phyloP scores from a whole-genome alignment of 2,888 invertebrate genomes.

The Polyommatus iphigenia region DNA sequence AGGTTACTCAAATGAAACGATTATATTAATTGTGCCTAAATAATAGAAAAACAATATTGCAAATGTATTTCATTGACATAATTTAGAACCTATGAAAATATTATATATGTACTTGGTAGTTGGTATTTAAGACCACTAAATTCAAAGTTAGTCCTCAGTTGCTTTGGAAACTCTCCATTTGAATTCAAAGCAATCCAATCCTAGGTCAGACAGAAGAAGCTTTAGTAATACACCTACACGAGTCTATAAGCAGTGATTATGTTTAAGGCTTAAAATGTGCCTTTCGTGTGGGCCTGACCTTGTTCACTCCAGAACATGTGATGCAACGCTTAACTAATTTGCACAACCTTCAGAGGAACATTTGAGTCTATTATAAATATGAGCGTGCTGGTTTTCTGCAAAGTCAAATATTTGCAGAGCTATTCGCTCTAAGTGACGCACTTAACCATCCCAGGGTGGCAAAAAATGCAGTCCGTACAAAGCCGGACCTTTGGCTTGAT shows the following conservation, averaged over 20 bases:
- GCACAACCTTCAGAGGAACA: background rate
- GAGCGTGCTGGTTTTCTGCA: background rate
- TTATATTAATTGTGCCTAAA: too few species aligned
- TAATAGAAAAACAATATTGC: too few species aligned
- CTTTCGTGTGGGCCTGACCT: background rate
- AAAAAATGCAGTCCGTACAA: background rate
- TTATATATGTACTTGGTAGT: too few species aligned
- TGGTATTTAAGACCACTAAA: too few species aligned
- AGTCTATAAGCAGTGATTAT: background rate
- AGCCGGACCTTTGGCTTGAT: too few species aligned
- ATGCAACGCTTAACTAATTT: conserved; percentile 13
- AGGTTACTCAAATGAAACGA: too few species aligned
- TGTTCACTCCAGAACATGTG: background rate
- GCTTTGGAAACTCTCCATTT: too few species aligned
- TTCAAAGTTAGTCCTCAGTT: too few species aligned
- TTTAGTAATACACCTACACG: background rate
- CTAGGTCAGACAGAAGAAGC: too few species aligned
- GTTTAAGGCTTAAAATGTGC: background rate
- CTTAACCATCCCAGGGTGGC: background rate
- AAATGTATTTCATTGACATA: too few species aligned
- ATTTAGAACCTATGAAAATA: too few species aligned
- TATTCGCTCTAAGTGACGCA: background rate
- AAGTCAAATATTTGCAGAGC: background rate
- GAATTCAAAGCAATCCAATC: too few species aligned
- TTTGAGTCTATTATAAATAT: background rate